Conservation (phyloP, 2,888 invertebrate genomes). For the Acrobasis repandana region DNA sequence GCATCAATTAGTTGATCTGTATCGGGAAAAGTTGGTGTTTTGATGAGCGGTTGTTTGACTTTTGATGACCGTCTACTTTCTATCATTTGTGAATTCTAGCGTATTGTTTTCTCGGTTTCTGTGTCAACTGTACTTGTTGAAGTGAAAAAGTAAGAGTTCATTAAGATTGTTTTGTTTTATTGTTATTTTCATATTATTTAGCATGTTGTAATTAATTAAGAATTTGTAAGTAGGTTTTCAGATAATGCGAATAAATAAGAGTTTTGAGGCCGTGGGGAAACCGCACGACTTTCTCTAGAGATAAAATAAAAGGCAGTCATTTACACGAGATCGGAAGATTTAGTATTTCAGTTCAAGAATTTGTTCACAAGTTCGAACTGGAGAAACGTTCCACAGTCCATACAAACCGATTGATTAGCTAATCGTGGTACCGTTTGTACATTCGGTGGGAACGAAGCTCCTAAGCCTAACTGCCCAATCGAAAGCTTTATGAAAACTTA, state of each 20-base stretch:
- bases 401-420: too few species aligned
- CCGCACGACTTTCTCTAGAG: neutral
- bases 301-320: neutral
- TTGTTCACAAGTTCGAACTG: too few species aligned
- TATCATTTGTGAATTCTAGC: conserved; percentile 47
- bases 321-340: conserved; percentile 4
- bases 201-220: neutral
- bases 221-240: neutral
- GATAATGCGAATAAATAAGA: neutral
- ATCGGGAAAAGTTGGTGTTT: conserved; percentile 43
- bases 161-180: conserved; percentile 10
- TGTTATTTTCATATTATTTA: neutral
- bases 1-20: conserved; percentile 62
- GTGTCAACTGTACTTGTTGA: conserved; percentile 22
- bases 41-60: conserved; percentile 43
- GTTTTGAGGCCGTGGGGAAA: conserved; percentile 1
- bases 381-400: too few species aligned
- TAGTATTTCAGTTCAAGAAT: neutral
- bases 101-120: conserved; percentile 49
- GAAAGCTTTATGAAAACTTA: too few species aligned
- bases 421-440: too few species aligned
- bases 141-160: conserved; percentile 16
- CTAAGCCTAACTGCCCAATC: too few species aligned
- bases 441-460: too few species aligned
- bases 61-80: conserved; percentile 42